These are phyloP conservation scores for Balanococcus diminutus DNA, from an alignment of 2,888 invertebrate genomes.

Conservation along the genomic window DNA sequence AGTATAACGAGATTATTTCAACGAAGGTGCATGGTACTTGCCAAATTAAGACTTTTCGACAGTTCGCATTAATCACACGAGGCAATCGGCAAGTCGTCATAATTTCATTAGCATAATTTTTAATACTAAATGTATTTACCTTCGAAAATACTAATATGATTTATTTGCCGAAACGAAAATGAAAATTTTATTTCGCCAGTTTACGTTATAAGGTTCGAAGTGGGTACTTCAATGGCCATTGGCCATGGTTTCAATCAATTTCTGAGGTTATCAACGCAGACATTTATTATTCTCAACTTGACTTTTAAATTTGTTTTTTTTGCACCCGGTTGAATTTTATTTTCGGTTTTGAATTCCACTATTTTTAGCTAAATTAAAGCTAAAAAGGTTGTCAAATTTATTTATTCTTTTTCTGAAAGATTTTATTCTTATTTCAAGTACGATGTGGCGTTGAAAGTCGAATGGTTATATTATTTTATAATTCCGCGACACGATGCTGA, in stretches of 20 bases:
- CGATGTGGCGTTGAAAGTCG: too few relatives aligned
- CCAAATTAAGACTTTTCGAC: not conserved
- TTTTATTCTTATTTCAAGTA: too few relatives aligned
- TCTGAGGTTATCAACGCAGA: not conserved
- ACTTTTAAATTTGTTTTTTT: not conserved
- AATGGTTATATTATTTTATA: too few relatives aligned
- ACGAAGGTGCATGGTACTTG: not conserved
- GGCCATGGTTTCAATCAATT: not conserved
- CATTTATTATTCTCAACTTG: not conserved
- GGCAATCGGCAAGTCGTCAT: conserved; percentile 17
- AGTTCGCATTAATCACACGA: conserved; percentile 20
- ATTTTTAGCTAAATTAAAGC: too few relatives aligned
- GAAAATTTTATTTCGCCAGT: not conserved
- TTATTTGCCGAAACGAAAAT: not conserved
- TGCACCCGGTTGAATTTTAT: not conserved
- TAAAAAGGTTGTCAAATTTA: not conserved
- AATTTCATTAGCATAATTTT: conserved; percentile 23
- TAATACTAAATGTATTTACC: not conserved
- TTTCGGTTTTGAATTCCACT: too few relatives aligned
- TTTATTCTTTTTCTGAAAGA: too few relatives aligned
- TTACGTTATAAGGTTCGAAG: not conserved
- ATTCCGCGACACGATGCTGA: too few relatives aligned
- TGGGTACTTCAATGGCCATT: not conserved
- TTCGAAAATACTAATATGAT: not conserved
- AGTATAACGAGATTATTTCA: not conserved